phyloP scores from a whole-genome alignment of 1,140 invertebrate genomes.

The Delia radicum region DNA sequence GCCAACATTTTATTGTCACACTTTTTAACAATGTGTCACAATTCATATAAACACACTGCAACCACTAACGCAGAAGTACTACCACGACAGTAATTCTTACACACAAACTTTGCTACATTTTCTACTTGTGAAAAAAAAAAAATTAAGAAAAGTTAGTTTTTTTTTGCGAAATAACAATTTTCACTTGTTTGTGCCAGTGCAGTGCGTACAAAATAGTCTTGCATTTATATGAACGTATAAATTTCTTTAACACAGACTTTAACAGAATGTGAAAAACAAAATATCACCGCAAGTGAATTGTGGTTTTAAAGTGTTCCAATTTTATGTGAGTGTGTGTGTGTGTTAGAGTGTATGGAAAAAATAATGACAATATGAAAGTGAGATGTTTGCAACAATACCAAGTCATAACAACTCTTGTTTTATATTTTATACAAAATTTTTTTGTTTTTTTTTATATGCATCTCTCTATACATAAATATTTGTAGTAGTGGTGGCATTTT shows the following conservation, averaged over 20 bases:
- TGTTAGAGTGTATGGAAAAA: not conserved
- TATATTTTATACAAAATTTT: not conserved
- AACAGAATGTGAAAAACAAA: not conserved
- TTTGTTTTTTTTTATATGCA: not conserved
- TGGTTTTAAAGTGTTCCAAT: constrained; percentile 16
- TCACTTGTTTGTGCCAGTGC: not conserved
- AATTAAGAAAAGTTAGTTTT: not conserved
- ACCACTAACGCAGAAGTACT: no score
- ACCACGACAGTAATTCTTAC: not conserved
- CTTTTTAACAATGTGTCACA: constrained; percentile 16
- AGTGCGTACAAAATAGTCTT: not conserved
- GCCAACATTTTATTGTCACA: constrained; percentile 22
- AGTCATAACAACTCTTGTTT: not conserved
- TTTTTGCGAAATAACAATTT: not conserved
- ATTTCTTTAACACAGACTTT: not conserved
- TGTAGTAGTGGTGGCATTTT: not conserved
- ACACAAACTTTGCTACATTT: not conserved
- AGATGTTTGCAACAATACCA: constrained; percentile 1
- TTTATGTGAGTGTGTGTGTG: not conserved
- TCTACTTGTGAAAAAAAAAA: not conserved
- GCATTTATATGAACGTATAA: not conserved
- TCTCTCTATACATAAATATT: no score
- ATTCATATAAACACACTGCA: not conserved
- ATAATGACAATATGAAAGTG: constrained; percentile 15
- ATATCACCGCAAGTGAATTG: not conserved